These are phyloP conservation scores for Microvelia longipes DNA, from an alignment of 1,140 invertebrate genomes.

Conservation along the genomic window DNA sequence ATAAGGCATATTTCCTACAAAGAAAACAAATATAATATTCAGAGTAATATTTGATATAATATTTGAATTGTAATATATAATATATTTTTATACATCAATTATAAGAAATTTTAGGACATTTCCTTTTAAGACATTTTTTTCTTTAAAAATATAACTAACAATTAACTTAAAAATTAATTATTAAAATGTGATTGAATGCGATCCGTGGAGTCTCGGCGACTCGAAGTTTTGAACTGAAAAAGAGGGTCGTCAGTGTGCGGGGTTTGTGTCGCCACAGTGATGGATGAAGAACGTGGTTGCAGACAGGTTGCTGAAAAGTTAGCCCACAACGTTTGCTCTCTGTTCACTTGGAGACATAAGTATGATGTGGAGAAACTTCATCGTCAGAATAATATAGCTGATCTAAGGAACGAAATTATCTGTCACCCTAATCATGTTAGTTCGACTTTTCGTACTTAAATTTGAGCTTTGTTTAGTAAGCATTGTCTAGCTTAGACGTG, in stretches of 20 bases:
- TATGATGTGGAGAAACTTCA: slow-evolving; percentile 58
- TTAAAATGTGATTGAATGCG: background rate
- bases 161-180: background rate
- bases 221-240: background rate
- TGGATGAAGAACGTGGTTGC: slow-evolving; percentile 27
- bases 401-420: background rate
- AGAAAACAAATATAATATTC: too few species aligned
- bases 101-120: too few species aligned
- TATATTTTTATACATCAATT: too few species aligned
- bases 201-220: too few species aligned
- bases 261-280: too few species aligned
- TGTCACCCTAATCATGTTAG: background rate
- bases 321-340: slow-evolving; percentile 31
- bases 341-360: slow-evolving; percentile 57
- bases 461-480: background rate
- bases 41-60: too few species aligned
- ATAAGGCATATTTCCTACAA: too few species aligned
- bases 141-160: background rate
- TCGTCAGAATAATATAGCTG: slow-evolving; percentile 31
- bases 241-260: background rate
- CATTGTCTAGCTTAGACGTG: background rate
- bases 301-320: slow-evolving; percentile 50
- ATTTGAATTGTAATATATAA: too few species aligned
- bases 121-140: too few species aligned
- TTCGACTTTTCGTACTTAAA: background rate